Evolutionary conservation across 2,113 vertebrate genomes (phyloP), one percentile per base, ranked within the genome.

Genomic region (Tragelaphus strepsiceros): DNA sequence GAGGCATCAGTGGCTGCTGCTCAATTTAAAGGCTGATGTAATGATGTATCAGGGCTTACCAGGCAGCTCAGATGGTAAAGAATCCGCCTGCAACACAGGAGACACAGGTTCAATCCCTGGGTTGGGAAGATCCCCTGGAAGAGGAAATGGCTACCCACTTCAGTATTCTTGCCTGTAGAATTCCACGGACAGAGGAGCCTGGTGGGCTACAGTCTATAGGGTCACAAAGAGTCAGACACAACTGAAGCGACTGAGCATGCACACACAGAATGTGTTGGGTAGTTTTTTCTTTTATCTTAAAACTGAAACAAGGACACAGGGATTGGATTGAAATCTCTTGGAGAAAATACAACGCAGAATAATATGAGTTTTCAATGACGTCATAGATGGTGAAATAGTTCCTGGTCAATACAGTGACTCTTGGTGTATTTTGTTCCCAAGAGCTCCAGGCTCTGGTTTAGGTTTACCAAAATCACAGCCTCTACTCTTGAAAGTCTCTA

Each of bases 401-500:
- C 88, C 59, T 95, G 56, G 22, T n/a, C 64, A 83, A 35, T 39
- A 83, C 62, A 93, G 86, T 19, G 67, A 51, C 85, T 89, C 96
- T 95, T 67, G 88, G 14, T 74, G 32, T 53, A 82, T 39, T 92
- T 93, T 62, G 19, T 80, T 53, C 74, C 17, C 43, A 77, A 90
- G 97, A 96, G 81, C 97, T 74, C 35, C 71, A 26, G 92, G 94
- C 98, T 98, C 98, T 94, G 97, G 95, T 96, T 98, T 89, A 98
- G 97, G 91, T 98, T 97, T 96, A 96, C 96, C 94, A 96, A 96
- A 98, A 90, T 97, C 97, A 96, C 74, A 98, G 86, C 95, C 97
- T 97, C 87, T 95, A 96, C 96, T 98, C 88, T 96, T 98, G 94
- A 98, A 98, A 98, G 64, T 16, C 91, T 92, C 97, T 98, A 86